Conservation (phyloP, 2,797 vertebrate genomes). For the Avahi laniger region DNA sequence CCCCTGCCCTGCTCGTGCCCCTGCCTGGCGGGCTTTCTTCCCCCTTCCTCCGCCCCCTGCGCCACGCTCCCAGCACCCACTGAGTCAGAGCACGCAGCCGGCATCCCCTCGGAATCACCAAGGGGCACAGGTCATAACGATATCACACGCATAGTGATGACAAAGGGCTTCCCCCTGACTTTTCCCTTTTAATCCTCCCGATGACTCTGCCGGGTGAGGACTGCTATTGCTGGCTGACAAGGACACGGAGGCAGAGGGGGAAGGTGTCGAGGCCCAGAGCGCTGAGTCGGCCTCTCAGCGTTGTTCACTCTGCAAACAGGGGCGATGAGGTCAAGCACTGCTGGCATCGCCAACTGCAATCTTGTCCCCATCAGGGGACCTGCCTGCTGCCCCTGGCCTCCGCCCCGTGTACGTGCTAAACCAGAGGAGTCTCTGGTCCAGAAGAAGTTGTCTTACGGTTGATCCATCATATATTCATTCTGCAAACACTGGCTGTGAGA, state of each 20-base stretch:
- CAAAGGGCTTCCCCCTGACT: neutral
- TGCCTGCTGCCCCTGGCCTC: too few species aligned
- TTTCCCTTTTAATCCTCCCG: neutral
- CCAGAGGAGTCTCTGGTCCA: neutral
- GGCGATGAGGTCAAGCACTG: neutral
- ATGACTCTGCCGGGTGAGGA: neutral
- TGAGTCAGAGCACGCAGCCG: neutral
- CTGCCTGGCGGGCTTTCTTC: too few species aligned
- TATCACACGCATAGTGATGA: neutral
- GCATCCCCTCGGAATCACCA: neutral
- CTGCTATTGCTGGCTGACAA: neutral
- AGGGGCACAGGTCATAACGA: neutral
- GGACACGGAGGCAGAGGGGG: neutral
- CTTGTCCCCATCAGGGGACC: neutral
- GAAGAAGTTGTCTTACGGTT: neutral
- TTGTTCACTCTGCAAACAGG: neutral
- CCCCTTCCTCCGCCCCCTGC: neutral
- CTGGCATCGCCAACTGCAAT: neutral
- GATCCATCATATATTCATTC: neutral
- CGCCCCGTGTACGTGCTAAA: fast-evolving
- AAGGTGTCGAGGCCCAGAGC: neutral
- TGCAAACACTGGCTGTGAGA: neutral
- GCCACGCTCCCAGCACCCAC: neutral
- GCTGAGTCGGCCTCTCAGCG: fast-evolving
- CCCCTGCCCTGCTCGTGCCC: neutral